Evolutionary conservation across 30 jellyfish, hydroid and myxozoan species (phyloP).

Genomic region (Cassiopea xamachana): DNA sequence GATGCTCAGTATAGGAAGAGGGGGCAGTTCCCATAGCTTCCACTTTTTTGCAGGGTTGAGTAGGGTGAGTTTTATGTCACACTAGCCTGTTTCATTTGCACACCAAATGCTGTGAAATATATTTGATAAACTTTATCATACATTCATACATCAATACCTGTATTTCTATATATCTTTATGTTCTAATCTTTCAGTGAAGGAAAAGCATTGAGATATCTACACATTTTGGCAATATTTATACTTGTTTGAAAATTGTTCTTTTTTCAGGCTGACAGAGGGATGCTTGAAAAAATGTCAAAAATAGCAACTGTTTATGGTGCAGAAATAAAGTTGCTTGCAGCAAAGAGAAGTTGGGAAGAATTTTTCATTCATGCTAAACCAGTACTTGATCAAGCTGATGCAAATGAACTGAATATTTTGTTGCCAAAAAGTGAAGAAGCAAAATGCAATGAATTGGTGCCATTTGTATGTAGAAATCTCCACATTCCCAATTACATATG

Average conservation of each 20-base stretch:
- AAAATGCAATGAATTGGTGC: not conserved
- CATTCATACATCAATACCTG: no score
- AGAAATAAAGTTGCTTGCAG: not conserved
- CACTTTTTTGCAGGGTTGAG: no score
- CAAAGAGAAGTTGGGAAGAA: constrained; percentile 6
- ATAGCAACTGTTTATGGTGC: not conserved
- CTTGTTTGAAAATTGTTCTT: not conserved
- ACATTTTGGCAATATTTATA: no score
- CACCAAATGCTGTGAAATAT: no score
- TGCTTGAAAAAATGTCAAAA: not conserved
- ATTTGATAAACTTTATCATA: no score
- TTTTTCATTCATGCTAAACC: constrained; percentile 1
- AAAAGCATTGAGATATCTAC: not conserved
- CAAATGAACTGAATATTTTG: not conserved
- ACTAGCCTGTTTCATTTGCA: no score
- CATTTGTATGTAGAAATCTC: not conserved
- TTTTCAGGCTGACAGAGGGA: not conserved
- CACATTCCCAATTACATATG: no score
- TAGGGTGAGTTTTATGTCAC: no score
- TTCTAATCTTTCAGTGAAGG: no score
- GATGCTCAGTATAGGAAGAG: no score
- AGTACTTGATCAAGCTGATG: constrained; percentile 14
- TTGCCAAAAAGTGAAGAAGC: constrained; percentile 16
- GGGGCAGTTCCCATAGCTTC: no score
- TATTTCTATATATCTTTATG: no score